A percentile compares a stretch with the other conserved stretches of the same genome.
Conservation (phyloP, 2,797 vertebrate species). For the Rhyacichthys aspro region DNA sequence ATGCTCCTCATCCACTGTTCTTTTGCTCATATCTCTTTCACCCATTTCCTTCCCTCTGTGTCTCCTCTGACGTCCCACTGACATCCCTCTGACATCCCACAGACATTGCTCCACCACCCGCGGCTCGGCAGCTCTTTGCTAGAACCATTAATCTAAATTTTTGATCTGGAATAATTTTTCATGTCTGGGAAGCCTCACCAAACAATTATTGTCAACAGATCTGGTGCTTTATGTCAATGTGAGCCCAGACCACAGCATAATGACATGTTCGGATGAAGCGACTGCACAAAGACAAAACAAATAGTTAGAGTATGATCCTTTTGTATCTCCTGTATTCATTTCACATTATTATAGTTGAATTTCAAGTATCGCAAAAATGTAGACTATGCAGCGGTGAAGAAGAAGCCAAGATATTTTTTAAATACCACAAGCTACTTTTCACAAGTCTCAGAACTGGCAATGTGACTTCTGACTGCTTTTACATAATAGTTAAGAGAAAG, state of each 20-base stretch:
- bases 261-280: slow-evolving; percentile 60
- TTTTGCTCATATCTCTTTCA: slow-evolving; percentile 25
- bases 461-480: slow-evolving; percentile 28
- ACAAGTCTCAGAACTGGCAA: slow-evolving; percentile 11
- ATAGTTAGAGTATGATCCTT: slow-evolving; percentile 3
- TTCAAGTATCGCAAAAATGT: slow-evolving; percentile 19
- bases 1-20: not conserved
- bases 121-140: slow-evolving; percentile 47
- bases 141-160: slow-evolving; percentile 56
- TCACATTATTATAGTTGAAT: slow-evolving; percentile 24
- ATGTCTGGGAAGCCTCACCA: slow-evolving; percentile 59
- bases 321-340: slow-evolving; percentile 3
- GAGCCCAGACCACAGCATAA: slow-evolving; percentile 57
- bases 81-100: slow-evolving; percentile 42
- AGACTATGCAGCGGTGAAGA: too few species aligned
- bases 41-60: slow-evolving; percentile 23
- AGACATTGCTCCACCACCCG: slow-evolving; percentile 37
- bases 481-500: slow-evolving; percentile 13
- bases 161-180: slow-evolving; percentile 61
- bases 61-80: slow-evolving; percentile 15
- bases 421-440: slow-evolving; percentile 13
- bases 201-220: slow-evolving; percentile 63
- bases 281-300: slow-evolving; percentile 34
- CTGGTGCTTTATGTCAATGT: slow-evolving; percentile 50
- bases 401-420: too few species aligned